Base-by-base conservation (phyloP, 92 coral and sea anemone species). In the Epizoanthus rinbou region DNA sequence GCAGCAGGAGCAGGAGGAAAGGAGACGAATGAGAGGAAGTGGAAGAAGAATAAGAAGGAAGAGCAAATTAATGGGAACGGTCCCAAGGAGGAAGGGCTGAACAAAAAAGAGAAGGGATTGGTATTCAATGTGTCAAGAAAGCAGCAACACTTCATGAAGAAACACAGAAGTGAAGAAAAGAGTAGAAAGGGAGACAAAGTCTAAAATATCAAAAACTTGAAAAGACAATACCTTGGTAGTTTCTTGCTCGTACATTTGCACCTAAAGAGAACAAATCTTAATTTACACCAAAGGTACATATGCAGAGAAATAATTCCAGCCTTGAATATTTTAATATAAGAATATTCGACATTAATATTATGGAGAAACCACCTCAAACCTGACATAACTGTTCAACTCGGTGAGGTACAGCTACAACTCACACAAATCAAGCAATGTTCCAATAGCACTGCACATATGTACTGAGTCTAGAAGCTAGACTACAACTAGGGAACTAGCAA, bases 201-300 rank as follows among this genome's bases (percentile, higher is more conserved):
- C 0, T 37, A 37, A 37, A 58, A 78, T 18, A 28, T 7, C 22
- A 73, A 11, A 33, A 35, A 2, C 21, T 16, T 4, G 68, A 31
- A 1, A 23, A 18, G 24, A n/a, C 16, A 66, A 50, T 84, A 91
- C 95, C 99, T 86, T 94, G 99, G 25, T 78, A 70, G 64, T 94
- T 94, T 69, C 94, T 90, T 9, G 91, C 57, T 43, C 95, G 80
- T 7, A 94, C 92, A 69, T 92, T 93, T n/a, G 98, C 94, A 35
- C 97, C 96, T 91, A 28, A 56, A 35, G 73, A 52, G 16, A 43
- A 74, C 11, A 37, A 50, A 47, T 2, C 14, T 4, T 19, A 21
- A 52, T 39, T 80, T 22, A 45, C 3, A 11, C 21, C 2, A 35
- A 18, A 13, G 3, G 13, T 18, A 31, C 1, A 57, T 58, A 24